phyloP scores from a whole-genome alignment of 2,113 vertebrate species.

The Maccullochella peelii region DNA sequence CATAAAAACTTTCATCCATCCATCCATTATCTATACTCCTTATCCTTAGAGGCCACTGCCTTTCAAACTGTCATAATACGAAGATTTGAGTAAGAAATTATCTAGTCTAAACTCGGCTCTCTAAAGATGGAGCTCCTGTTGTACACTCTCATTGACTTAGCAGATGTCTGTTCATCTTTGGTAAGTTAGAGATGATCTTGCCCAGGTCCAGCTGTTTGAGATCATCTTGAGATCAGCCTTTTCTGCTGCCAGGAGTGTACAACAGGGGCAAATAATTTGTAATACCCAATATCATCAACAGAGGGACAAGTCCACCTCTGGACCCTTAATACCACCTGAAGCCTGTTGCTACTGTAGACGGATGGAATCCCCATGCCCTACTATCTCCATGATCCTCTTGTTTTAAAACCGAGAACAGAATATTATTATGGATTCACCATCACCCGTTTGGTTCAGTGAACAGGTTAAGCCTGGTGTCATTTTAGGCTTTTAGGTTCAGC shows the following conservation, averaged over 20 bases:
- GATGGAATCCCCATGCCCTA: background rate
- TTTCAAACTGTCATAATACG: too few relatives aligned
- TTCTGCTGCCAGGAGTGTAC: background rate
- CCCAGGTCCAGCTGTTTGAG: too few relatives aligned
- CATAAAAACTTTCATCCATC: too few relatives aligned
- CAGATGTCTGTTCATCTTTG: too few relatives aligned
- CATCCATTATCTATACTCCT: too few relatives aligned
- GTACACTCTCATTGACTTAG: too few relatives aligned
- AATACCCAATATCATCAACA: constrained; percentile 61
- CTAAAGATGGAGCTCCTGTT: too few relatives aligned
- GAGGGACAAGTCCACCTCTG: constrained; percentile 64
- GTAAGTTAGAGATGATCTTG: too few relatives aligned
- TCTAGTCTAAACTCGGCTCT: too few relatives aligned
- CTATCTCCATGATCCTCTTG: background rate
- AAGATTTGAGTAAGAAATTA: too few relatives aligned
- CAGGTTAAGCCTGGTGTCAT: background rate
- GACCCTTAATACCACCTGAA: constrained; percentile 17
- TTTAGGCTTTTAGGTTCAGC: background rate
- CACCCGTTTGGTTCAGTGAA: background rate
- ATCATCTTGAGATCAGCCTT: too few relatives aligned
- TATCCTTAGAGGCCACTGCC: too few relatives aligned
- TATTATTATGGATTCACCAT: background rate
- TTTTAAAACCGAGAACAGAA: background rate
- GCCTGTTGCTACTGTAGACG: constrained; percentile 6
- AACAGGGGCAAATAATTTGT: constrained; percentile 49